These are phyloP conservation scores for Dasyurus viverrinus DNA, from an alignment of 2,113 vertebrate species.

Conservation along the genomic window DNA sequence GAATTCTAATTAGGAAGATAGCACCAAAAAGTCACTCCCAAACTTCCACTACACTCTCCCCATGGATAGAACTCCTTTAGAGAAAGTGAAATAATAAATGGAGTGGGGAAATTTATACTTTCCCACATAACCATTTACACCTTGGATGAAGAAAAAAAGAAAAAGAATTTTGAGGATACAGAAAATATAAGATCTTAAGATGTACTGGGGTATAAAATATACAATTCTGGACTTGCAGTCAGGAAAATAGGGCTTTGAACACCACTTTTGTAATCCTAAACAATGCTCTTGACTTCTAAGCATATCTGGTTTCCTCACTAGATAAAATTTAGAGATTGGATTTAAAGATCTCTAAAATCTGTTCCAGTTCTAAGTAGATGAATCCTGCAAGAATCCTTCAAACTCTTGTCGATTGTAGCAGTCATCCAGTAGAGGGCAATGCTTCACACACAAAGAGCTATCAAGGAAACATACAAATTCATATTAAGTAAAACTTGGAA, in stretches of 20 bases:
- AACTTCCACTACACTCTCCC: background rate
- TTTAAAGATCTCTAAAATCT: background rate
- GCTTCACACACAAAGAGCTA: conserved; percentile 14
- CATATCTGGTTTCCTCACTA: background rate
- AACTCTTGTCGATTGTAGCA: background rate
- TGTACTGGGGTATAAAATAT: background rate
- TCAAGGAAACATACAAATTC: background rate
- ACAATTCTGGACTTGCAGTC: background rate
- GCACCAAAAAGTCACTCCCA: background rate
- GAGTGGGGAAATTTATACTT: background rate
- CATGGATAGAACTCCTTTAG: background rate
- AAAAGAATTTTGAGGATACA: background rate
- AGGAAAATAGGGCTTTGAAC: background rate
- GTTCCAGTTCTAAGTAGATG: background rate
- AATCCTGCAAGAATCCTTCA: background rate
- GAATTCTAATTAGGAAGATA: background rate
- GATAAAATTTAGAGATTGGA: background rate
- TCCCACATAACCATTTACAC: background rate
- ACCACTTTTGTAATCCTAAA: background rate
- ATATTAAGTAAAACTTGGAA: background rate
- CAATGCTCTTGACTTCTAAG: background rate
- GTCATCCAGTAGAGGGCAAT: conserved; percentile 21
- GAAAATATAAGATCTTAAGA: background rate
- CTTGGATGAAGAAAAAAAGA: background rate
- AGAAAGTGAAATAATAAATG: background rate